A percentile compares a stretch with the other conserved stretches of the same genome.
Conservation (phyloP, 2,888 invertebrate genomes). For the Melipona bicolor region DNA sequence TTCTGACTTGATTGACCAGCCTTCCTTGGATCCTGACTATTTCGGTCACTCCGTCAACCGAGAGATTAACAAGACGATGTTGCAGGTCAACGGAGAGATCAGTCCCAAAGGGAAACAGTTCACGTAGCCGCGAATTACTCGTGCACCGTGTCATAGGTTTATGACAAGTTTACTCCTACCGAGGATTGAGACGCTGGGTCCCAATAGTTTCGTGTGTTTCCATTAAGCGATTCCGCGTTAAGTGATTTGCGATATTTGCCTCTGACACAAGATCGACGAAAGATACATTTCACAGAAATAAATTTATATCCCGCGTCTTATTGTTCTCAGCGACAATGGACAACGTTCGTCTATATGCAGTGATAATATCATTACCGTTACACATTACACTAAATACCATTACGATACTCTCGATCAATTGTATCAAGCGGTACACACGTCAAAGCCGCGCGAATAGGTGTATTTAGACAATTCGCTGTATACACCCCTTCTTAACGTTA, state of each 20-base stretch:
- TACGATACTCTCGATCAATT: too few species aligned
- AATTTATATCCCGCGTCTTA: too few species aligned
- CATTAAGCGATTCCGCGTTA: not conserved
- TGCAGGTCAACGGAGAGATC: not conserved
- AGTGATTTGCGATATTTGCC: too few species aligned
- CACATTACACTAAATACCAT: too few species aligned
- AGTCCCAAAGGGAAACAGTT: not conserved
- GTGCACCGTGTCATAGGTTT: not conserved
- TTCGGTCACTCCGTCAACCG: not conserved
- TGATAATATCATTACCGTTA: too few species aligned
- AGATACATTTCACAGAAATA: too few species aligned
- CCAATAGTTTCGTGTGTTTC: not conserved
- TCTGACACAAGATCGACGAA: too few species aligned
- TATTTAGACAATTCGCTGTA: not conserved
- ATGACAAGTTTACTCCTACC: not conserved
- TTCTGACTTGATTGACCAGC: not conserved
- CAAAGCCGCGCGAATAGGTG: too few species aligned
- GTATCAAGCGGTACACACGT: too few species aligned
- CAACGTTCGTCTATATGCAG: too few species aligned
- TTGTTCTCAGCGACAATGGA: too few species aligned
- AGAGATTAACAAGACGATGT: not conserved
- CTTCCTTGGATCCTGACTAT: not conserved
- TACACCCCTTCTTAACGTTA: not conserved
- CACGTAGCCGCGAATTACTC: not conserved
- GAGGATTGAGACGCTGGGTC: not conserved